Conservation (phyloP, 2,888 invertebrate genomes). For the Stenotaenia linearis region DNA sequence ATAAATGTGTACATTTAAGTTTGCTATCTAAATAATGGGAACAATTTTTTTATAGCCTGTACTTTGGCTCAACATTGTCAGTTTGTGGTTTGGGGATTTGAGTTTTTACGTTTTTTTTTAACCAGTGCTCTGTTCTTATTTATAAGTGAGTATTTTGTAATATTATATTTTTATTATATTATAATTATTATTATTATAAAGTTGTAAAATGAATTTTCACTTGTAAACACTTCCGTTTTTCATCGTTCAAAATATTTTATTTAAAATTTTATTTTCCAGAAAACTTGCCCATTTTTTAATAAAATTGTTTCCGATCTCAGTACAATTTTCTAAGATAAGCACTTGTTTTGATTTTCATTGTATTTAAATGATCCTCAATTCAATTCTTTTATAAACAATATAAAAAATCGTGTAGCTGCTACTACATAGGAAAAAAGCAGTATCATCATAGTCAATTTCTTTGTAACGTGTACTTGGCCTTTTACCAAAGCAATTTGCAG, state of each 20-base stretch:
- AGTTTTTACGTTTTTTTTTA: not conserved
- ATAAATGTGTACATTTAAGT: not conserved
- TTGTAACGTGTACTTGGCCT: not conserved
- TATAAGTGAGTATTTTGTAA: slow-evolving; percentile 1
- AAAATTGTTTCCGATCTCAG: too few species aligned
- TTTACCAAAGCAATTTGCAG: not conserved
- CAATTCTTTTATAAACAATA: not conserved
- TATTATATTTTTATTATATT: slow-evolving; percentile 2
- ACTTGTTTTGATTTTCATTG: too few species aligned
- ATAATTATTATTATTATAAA: not conserved
- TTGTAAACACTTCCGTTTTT: not conserved
- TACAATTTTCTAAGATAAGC: too few species aligned
- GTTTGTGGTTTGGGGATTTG: not conserved
- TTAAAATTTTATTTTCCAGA: not conserved
- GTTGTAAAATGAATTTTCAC: slow-evolving; percentile 1
- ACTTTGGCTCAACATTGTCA: not conserved
- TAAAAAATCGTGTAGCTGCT: not conserved
- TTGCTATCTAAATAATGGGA: not conserved
- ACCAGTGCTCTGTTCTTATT: not conserved
- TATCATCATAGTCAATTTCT: not conserved
- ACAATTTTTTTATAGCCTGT: not conserved
- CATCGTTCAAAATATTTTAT: not conserved
- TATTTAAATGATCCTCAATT: not conserved
- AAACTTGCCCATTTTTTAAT: not conserved
- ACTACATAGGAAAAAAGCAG: not conserved